Conservation (phyloP, 2,113 vertebrate genomes). For the Verasper variegatus region DNA sequence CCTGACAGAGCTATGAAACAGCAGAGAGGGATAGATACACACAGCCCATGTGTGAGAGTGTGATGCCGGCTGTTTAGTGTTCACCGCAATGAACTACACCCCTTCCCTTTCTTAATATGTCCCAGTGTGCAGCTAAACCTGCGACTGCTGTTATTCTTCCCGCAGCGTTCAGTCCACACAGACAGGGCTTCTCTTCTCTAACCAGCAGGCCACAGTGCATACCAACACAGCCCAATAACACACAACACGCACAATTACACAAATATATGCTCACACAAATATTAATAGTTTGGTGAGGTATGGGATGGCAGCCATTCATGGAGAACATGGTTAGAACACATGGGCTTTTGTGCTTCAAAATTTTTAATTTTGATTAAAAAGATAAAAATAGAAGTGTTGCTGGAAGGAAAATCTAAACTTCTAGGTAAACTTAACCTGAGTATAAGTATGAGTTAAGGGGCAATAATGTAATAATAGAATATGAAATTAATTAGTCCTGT, state of each 20-base stretch:
- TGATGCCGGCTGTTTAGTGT: slow-evolving; percentile 43
- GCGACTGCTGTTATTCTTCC: slow-evolving; percentile 72
- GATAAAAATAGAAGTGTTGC: too few relatives aligned
- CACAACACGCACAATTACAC: slow-evolving; percentile 22
- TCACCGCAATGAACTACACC: slow-evolving; percentile 56
- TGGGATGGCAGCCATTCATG: not conserved
- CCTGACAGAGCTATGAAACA: slow-evolving; percentile 60
- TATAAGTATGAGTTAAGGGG: not conserved
- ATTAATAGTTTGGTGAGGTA: not conserved
- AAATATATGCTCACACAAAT: not conserved
- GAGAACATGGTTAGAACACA: not conserved
- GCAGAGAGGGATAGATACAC: slow-evolving; percentile 48
- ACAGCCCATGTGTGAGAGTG: slow-evolving; percentile 34
- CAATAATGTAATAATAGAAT: too few relatives aligned
- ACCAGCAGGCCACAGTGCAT: slow-evolving; percentile 21
- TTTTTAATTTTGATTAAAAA: not conserved
- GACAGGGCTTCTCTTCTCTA: slow-evolving; percentile 31
- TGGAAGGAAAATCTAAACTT: not conserved
- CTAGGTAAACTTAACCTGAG: not conserved
- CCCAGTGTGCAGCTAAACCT: slow-evolving; percentile 72
- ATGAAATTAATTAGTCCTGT: too few relatives aligned
- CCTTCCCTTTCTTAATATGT: slow-evolving; percentile 69
- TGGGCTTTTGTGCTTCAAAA: not conserved
- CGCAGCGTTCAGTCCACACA: slow-evolving; percentile 45
- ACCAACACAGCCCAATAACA: slow-evolving; percentile 10